phyloP scores from a whole-genome alignment of 2,797 vertebrate genomes.

The Clarias laeviceps region DNA sequence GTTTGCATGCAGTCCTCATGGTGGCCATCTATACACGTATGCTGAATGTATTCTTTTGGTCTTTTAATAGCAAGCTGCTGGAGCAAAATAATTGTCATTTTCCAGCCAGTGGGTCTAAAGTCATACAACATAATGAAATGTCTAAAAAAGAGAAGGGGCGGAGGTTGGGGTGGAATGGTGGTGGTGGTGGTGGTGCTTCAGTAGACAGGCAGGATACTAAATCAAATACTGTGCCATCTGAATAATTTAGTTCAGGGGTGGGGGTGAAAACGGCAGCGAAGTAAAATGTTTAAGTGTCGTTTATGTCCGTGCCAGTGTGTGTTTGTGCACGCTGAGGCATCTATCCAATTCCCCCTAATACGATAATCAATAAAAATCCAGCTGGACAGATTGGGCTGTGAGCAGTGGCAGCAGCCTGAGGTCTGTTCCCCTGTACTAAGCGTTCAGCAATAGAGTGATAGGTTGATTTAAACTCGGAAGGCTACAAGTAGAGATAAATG shows the following conservation, averaged over 20 bases:
- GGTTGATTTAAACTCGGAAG: conserved; percentile 58
- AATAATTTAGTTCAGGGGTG: conserved; percentile 77
- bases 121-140: conserved; percentile 85
- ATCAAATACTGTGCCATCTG: conserved; percentile 82
- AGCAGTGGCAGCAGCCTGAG: conserved; percentile 46
- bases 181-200: conserved; percentile 56
- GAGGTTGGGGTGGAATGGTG: conserved; percentile 26
- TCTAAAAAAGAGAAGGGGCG: conserved; percentile 72
- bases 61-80: conserved; percentile 81
- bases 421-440: conserved; percentile 55
- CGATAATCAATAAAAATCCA: conserved; percentile 54
- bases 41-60: conserved; percentile 74
- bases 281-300: conserved; percentile 76
- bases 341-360: conserved; percentile 53
- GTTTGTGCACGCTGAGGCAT: conserved; percentile 51
- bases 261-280: conserved; percentile 75
- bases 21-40: conserved; percentile 60
- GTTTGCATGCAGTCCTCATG: conserved; percentile 49
- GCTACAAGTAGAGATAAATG: conserved; percentile 61
- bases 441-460: conserved; percentile 56
- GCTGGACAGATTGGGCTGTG: conserved; percentile 55
- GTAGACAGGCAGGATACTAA: conserved; percentile 81
- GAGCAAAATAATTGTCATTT: conserved; percentile 86
- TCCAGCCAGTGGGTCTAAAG: conserved; percentile 84
- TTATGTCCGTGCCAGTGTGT: conserved; percentile 76